Conservation (phyloP, 2,888 invertebrate species). For the Eretmocerus hayati region DNA sequence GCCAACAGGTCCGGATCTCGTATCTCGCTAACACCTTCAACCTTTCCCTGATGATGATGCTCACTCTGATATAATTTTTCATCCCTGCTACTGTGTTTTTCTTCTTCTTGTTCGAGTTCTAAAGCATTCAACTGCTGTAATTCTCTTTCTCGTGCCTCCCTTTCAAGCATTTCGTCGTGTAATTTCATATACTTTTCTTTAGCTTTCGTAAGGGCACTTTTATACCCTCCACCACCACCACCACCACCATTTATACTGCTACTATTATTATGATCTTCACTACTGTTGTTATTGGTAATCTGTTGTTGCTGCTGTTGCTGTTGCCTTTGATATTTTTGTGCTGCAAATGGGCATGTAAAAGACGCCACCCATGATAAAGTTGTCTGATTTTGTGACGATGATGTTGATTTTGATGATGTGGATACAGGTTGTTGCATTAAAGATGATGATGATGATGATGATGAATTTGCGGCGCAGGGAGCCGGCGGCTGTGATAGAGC, state of each 20-base stretch:
- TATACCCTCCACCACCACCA: no score
- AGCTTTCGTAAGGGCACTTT: constrained; percentile 24
- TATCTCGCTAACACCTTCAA: constrained; percentile 47
- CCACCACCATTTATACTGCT: no score
- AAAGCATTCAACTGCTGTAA: neutral
- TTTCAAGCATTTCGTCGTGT: constrained; percentile 33
- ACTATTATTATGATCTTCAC: no score
- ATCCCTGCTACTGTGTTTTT: no score
- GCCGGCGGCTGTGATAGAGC: constrained; percentile 8
- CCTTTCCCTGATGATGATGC: neutral
- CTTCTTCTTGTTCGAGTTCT: no score
- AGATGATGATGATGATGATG: neutral
- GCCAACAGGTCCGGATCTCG: constrained; percentile 46
- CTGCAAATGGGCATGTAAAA: no score
- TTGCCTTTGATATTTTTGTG: no score
- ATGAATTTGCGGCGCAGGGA: constrained; percentile 6
- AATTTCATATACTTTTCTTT: constrained; percentile 37
- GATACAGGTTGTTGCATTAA: no score
- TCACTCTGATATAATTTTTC: no score
- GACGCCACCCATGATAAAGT: no score
- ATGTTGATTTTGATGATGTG: no score
- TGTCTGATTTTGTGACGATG: no score
- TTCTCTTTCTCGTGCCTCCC: constrained; percentile 19
- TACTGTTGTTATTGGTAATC: neutral
- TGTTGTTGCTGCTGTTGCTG: constrained; percentile 14